Percentiles rank a stretch among this genome's conserved stretches.
Evolutionary conservation across 2,113 vertebrate genomes (phyloP).

Genomic region (Numida meleagris): DNA sequence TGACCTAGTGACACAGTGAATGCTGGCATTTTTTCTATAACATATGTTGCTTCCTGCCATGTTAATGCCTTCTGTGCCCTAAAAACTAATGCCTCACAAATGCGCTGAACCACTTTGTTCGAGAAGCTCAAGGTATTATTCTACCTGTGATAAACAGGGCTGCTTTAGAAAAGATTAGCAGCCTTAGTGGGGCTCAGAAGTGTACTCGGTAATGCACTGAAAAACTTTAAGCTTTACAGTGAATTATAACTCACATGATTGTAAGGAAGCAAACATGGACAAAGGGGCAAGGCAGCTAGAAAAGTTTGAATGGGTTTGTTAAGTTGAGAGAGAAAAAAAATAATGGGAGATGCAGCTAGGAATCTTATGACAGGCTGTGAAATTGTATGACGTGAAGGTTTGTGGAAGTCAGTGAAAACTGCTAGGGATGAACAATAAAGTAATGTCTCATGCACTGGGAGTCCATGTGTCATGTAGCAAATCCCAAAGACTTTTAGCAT

Average conservation of each 20-base stretch:
- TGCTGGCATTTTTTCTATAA: slow-evolving; percentile 27
- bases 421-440: not conserved
- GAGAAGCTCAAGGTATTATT: not conserved
- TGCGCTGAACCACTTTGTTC: not conserved
- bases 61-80: not conserved
- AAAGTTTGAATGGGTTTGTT: not conserved
- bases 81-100: not conserved
- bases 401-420: not conserved
- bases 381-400: not conserved
- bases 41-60: not conserved
- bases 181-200: not conserved
- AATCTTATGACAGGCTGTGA: not conserved
- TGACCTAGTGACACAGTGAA: not conserved
- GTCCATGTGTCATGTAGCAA: not conserved
- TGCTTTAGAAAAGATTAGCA: slow-evolving; percentile 19
- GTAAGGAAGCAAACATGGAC: not conserved
- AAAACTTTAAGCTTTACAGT: slow-evolving; percentile 27
- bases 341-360: not conserved
- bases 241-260: not conserved
- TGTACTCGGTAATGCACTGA: not conserved
- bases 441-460: not conserved
- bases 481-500: not conserved
- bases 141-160: not conserved
- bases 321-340: slow-evolving; percentile 31
- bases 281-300: not conserved